A percentile compares a stretch with the other conserved stretches of the same genome.
These are phyloP conservation scores for Invenusta paracnida DNA, from an alignment of 2,888 invertebrate species.

Conservation along the genomic window DNA sequence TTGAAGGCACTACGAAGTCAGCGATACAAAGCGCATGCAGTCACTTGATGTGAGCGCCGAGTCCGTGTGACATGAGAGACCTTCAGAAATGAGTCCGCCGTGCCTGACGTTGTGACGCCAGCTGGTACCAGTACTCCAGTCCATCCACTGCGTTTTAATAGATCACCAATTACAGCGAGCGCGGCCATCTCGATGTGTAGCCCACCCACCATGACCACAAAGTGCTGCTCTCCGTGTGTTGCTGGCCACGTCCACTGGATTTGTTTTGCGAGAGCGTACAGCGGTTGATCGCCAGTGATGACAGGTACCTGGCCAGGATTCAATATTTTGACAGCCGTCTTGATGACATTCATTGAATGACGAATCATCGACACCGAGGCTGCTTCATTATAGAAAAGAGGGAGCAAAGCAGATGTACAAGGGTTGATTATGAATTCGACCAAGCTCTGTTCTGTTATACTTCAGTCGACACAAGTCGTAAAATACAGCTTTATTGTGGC, in stretches of 20 bases:
- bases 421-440: no score
- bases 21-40: not conserved
- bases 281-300: not conserved
- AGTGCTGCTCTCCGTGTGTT: not conserved
- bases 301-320: not conserved
- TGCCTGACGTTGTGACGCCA: not conserved
- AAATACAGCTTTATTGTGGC: no score
- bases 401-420: not conserved
- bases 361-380: not conserved
- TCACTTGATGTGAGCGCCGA: conserved; percentile 46
- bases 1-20: not conserved
- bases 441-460: no score
- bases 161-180: not conserved
- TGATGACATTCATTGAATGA: not conserved
- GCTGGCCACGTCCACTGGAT: not conserved
- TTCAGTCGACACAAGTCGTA: no score
- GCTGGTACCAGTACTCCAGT: not conserved
- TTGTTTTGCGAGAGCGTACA: not conserved
- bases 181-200: conserved; percentile 20
- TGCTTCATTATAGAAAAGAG: not conserved
- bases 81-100: not conserved
- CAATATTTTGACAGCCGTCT: not conserved
- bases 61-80: conserved; percentile 43
- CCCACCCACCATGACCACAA: not conserved
- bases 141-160: conserved; percentile 15